Base-by-base conservation (phyloP, 1,140 invertebrate species). In the Aphaenogaster ashmeadi region DNA sequence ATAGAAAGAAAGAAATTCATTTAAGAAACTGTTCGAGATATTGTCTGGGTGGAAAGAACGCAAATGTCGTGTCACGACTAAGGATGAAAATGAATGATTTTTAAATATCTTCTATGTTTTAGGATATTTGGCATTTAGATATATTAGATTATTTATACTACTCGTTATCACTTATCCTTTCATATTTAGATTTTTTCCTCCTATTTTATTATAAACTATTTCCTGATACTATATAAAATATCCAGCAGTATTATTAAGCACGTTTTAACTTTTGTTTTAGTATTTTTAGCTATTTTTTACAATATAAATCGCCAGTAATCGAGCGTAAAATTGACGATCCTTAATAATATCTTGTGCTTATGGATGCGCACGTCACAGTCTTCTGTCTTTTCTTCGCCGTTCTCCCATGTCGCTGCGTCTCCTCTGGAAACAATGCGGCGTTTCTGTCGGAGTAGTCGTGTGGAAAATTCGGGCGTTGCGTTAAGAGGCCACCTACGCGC, bases 401-500 rank as follows among this genome's bases (percentile, higher is more conserved):
- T 72, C 18, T 64, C 44, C 21, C 56, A 18, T 52, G 33, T 56
- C 50, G 54, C 44, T 69, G 66, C 72, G 5, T 62, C 41, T 91
- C 60, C 52, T 78, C 50, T 78, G 67, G 80, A 92, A 91, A 92
- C 91, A 92, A 92, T 90, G 85, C 90, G 90, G 74, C 88, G 88
- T 92, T 87, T 89, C 80, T 90, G 62, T 21, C 88, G 85, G 89
- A 52, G 84, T 80, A 92, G 79, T 87, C 77, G 87, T 56, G 71
- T 60, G 91, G 92, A 93, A 93, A 93, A 93, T 92, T 91, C 66
- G 87, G 69, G 80, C 89, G 84, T 88, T 89, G 91, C 88, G 90
- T 89, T 92, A 88, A 92, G 91, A 87, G 87, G 78, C 89, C 89
- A 90, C 87, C 86, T 86, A 88, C 36, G 52, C 64, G n/a, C 66